A percentile compares a stretch with the other conserved stretches of the same genome.
Evolutionary conservation across 2,797 vertebrate species (phyloP).

Genomic region (Pseudocheirus occidentalis): DNA sequence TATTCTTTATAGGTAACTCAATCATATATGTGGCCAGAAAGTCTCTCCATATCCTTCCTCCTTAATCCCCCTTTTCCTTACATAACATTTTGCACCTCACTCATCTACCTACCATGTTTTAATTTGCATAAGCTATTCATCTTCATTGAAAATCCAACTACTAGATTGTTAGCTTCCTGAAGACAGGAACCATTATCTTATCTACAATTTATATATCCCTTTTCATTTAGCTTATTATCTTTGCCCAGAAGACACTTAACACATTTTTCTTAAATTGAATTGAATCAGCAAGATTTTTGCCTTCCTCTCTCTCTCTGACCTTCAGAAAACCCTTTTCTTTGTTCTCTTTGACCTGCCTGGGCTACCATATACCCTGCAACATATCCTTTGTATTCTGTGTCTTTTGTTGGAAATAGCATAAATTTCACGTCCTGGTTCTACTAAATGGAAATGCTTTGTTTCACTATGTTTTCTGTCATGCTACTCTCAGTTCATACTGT

Average conservation of each 20-base stretch:
- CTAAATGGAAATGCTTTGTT: neutral
- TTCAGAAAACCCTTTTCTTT: too few relatives aligned
- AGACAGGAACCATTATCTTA: neutral
- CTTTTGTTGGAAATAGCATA: neutral
- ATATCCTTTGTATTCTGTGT: neutral
- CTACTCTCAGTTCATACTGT: neutral
- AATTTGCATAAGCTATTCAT: neutral
- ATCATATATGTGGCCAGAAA: too few relatives aligned
- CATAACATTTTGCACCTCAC: neutral
- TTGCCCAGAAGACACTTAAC: neutral
- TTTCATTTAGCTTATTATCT: neutral
- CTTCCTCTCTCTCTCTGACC: too few relatives aligned
- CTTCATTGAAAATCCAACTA: neutral
- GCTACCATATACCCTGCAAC: neutral
- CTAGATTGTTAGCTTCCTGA: neutral
- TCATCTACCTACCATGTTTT: too few relatives aligned
- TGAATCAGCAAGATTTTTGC: too few relatives aligned
- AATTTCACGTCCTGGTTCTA: neutral
- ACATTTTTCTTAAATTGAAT: constrained; percentile 1
- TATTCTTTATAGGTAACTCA: too few relatives aligned
- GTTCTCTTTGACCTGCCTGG: neutral
- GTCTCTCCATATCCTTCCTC: too few relatives aligned
- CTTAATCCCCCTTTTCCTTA: neutral
- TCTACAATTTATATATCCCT: neutral
- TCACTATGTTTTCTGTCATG: too few relatives aligned